Percentiles rank a stretch among this genome's conserved stretches.
Conservation (phyloP, 2,888 invertebrate genomes). For the Drosophila paramelanica region DNA sequence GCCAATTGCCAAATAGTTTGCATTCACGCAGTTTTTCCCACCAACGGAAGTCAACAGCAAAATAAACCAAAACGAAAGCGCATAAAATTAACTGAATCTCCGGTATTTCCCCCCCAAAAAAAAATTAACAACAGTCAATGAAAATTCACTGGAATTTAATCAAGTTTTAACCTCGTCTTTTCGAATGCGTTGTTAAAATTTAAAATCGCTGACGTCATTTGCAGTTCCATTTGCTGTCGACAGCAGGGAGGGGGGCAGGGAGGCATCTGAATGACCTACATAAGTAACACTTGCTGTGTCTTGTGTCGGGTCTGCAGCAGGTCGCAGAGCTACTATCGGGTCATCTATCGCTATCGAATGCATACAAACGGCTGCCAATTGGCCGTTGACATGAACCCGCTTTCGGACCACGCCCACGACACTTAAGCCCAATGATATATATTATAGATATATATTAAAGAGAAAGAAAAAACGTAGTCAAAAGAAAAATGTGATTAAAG, state of each 20-base stretch:
- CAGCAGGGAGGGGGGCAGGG: no score
- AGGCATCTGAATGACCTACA: slow-evolving; percentile 35
- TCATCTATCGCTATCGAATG: slow-evolving; percentile 33
- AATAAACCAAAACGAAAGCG: slow-evolving; percentile 20
- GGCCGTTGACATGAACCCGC: slow-evolving; percentile 23
- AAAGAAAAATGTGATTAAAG: background rate
- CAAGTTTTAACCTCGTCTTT: slow-evolving; percentile 36
- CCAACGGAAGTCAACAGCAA: slow-evolving; percentile 61
- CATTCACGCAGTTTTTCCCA: slow-evolving; percentile 42
- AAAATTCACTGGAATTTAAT: slow-evolving; percentile 53
- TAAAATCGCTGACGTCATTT: slow-evolving; percentile 52
- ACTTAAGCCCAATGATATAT: background rate
- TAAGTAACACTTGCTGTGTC: slow-evolving; percentile 23
- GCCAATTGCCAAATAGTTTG: slow-evolving; percentile 63
- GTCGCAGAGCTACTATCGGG: slow-evolving; percentile 5
- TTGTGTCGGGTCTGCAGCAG: slow-evolving; percentile 25
- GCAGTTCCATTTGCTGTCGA: slow-evolving; percentile 10
- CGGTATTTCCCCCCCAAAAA: slow-evolving; percentile 62
- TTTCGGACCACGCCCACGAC: slow-evolving; percentile 20
- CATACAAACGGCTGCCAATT: slow-evolving; percentile 23
- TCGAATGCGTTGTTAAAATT: slow-evolving; percentile 19
- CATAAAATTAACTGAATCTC: slow-evolving; percentile 25
- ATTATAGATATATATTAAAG: background rate
- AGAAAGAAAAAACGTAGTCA: background rate
- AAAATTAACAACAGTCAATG: background rate